Evolutionary conservation across 1,140 invertebrate genomes (phyloP).

Genomic region (Campodea augens): DNA sequence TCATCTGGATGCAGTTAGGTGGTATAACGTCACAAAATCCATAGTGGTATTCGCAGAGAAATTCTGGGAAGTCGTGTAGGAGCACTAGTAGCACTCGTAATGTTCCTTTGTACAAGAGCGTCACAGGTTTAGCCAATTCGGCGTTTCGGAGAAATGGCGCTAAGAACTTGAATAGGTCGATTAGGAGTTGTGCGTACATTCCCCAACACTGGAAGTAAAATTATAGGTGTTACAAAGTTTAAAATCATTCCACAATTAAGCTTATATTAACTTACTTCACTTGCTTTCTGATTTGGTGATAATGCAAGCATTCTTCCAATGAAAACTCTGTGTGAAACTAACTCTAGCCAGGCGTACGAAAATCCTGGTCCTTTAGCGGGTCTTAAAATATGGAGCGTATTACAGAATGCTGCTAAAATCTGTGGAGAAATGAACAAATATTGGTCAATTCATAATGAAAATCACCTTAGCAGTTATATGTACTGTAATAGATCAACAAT

Average conservation of each 20-base stretch:
- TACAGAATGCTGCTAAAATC: conserved; percentile 73
- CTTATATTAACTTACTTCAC: conserved; percentile 2
- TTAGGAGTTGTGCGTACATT: conserved; percentile 74
- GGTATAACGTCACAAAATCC: conserved; percentile 99
- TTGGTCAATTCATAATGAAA: conserved; percentile 5
- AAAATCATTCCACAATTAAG: background rate
- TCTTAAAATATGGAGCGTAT: conserved; percentile 73
- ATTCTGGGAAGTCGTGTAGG: conserved; percentile 97
- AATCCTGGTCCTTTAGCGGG: conserved; percentile 94
- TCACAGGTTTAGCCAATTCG: conserved; percentile 80
- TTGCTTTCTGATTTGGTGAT: conserved; percentile 43
- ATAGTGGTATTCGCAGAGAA: conserved; percentile 97
- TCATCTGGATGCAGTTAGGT: conserved; percentile 90
- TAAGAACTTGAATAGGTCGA: conserved; percentile 91
- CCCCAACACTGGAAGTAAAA: conserved; percentile 41
- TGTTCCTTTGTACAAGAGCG: conserved; percentile 87
- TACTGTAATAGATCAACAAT: background rate
- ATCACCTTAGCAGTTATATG: too few species aligned
- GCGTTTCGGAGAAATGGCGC: conserved; percentile 93
- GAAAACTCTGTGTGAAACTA: conserved; percentile 90
- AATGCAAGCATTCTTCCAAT: conserved; percentile 82
- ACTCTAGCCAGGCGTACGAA: conserved; percentile 93
- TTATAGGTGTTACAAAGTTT: background rate
- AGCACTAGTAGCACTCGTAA: conserved; percentile 86
- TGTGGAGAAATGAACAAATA: conserved; percentile 20